A percentile compares a stretch with the other conserved stretches of the same genome.
These are phyloP conservation scores for Atherinomorus stipes DNA, from an alignment of 2,113 vertebrate genomes.

Conservation along the genomic window DNA sequence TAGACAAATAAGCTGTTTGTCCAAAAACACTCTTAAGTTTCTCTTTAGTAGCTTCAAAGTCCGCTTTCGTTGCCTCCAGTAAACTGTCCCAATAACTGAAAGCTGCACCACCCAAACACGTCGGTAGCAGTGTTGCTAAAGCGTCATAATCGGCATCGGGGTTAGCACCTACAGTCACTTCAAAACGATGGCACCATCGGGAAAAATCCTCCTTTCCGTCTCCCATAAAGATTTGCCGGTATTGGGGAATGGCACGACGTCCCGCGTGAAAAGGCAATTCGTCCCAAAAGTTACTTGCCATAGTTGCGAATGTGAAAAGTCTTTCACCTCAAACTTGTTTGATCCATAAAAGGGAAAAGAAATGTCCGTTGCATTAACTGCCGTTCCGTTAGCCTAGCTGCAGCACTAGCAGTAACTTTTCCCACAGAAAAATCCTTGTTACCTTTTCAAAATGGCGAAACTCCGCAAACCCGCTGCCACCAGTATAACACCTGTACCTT, in stretches of 20 bases:
- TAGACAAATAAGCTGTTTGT: neutral
- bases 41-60: neutral
- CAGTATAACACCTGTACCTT: no score
- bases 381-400: no score
- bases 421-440: no score
- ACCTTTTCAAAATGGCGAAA: no score
- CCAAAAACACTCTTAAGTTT: neutral
- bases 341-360: no score
- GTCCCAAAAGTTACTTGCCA: neutral
- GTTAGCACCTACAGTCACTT: neutral
- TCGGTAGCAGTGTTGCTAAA: constrained; percentile 7
- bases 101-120: neutral
- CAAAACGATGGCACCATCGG: no score
- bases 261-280: neutral
- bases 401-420: no score
- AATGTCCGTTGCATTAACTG: no score
- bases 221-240: neutral
- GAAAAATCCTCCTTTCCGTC: neutral
- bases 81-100: constrained; percentile 2
- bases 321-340: no score
- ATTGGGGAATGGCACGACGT: neutral
- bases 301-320: no score
- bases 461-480: no score
- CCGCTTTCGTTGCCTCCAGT: neutral
- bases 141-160: neutral